Evolutionary conservation across 2,797 vertebrate species (phyloP).

Genomic region (Eulemur albifrons): DNA sequence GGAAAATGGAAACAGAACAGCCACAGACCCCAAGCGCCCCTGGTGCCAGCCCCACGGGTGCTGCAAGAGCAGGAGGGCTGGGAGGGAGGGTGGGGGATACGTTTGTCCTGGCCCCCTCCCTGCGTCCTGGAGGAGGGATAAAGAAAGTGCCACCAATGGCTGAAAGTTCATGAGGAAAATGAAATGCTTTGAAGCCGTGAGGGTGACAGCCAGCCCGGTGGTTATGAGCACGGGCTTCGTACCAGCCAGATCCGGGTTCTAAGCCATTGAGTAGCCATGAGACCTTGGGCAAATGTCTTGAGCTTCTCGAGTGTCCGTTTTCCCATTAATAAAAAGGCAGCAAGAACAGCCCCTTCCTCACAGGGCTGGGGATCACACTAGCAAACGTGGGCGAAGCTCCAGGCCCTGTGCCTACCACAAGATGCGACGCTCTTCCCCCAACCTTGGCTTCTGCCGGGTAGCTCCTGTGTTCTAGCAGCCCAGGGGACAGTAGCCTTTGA

Average conservation of each 20-base stretch:
- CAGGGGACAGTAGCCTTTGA: neutral
- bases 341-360: neutral
- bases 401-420: neutral
- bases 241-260: neutral
- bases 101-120: neutral
- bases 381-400: neutral
- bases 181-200: neutral
- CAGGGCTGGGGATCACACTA: neutral
- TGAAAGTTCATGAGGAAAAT: neutral
- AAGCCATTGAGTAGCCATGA: neutral
- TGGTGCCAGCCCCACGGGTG: accelerated
- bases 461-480: neutral
- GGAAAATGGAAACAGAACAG: neutral
- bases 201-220: neutral
- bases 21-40: accelerated
- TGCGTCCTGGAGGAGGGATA: neutral
- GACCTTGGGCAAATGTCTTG: neutral
- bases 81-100: accelerated
- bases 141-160: neutral
- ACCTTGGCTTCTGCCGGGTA: neutral
- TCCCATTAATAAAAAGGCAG: neutral
- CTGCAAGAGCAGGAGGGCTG: neutral
- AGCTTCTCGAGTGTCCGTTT: neutral
- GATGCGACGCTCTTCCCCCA: neutral
- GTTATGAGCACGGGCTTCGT: neutral